phyloP scores from a whole-genome alignment of 2,113 vertebrate species.

The Dasyornis broadbenti region DNA sequence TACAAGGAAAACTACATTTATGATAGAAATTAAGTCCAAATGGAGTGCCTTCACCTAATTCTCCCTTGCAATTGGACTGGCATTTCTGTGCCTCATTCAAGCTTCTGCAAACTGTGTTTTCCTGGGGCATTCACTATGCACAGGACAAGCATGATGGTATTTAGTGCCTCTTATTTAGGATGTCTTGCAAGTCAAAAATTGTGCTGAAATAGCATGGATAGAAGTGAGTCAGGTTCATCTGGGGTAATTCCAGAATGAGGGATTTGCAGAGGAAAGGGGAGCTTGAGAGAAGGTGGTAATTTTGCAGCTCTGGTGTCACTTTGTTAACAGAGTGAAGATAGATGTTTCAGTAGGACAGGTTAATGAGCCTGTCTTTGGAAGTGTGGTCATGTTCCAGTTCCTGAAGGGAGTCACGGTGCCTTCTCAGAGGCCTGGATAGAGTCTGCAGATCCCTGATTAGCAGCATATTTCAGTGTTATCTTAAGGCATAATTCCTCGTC shows the following conservation, averaged over 20 bases:
- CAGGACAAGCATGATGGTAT: not conserved
- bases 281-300: not conserved
- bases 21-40: not conserved
- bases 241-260: not conserved
- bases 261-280: not conserved
- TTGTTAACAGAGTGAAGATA: not conserved
- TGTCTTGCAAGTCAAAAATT: not conserved
- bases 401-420: not conserved
- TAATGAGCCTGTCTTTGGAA: not conserved
- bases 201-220: not conserved
- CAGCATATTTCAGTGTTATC: not conserved
- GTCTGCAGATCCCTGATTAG: not conserved
- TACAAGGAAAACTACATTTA: not conserved
- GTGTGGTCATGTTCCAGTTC: not conserved
- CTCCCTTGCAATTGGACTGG: fast-evolving
- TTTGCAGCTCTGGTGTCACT: not conserved
- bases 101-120: not conserved
- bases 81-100: not conserved
- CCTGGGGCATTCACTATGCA: not conserved
- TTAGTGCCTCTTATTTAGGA: not conserved
- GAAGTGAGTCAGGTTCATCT: not conserved
- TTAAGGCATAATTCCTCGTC: not conserved
- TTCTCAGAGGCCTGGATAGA: not conserved
- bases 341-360: not conserved
- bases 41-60: not conserved